Percentiles rank a stretch among this genome's conserved stretches.
phyloP scores from a whole-genome alignment of 2,888 invertebrate genomes.

The Eristalis tenax region DNA sequence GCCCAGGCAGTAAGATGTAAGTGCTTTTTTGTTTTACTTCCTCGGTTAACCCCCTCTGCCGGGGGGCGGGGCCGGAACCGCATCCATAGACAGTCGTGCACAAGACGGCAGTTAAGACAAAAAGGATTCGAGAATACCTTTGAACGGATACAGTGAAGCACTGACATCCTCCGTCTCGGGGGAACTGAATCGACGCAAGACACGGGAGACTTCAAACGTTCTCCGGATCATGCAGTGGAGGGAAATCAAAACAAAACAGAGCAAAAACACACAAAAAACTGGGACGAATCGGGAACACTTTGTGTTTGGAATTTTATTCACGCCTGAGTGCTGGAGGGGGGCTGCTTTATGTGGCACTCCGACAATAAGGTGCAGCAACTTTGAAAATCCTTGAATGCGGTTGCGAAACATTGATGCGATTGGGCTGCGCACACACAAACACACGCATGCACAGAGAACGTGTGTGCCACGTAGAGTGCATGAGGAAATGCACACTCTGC shows the following conservation, averaged over 20 bases:
- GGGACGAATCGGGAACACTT: not conserved
- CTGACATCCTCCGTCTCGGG: not conserved
- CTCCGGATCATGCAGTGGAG: no score
- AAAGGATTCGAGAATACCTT: not conserved
- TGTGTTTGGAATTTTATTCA: not conserved
- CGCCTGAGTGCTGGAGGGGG: not conserved
- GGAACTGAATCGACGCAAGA: not conserved
- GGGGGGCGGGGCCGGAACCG: no score
- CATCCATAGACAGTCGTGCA: no score
- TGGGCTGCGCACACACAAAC: not conserved
- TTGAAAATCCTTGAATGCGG: not conserved
- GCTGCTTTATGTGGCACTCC: not conserved
- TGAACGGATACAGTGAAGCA: not conserved
- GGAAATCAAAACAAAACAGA: not conserved
- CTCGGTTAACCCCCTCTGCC: no score
- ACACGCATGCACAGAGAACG: no score
- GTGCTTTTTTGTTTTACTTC: no score
- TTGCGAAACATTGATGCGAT: not conserved
- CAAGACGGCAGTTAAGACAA: no score
- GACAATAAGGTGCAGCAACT: not conserved
- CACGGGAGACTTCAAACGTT: no score
- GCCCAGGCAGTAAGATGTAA: no score
- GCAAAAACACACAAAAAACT: not conserved
- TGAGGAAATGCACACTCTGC: not conserved
- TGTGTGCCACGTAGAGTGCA: not conserved